Base-by-base conservation (phyloP, 2,113 vertebrate genomes). In the Dipodomys spectabilis region DNA sequence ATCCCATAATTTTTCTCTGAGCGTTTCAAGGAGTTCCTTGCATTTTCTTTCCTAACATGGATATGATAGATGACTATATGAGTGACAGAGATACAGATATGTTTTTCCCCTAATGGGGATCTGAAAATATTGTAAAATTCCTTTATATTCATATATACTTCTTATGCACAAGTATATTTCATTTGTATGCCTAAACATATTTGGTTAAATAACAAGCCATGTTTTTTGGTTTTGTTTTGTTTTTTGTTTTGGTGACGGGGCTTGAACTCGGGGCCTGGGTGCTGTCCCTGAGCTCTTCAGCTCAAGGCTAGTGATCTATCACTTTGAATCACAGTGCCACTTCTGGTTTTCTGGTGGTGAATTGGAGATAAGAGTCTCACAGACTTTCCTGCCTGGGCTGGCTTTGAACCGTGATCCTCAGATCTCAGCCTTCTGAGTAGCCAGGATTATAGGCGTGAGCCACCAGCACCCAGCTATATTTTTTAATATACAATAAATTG, bases 1-100 rank as follows among this genome's bases (percentile, higher is more conserved):
- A 96, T 96, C 83, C 88, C 82, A 95, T 98, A 98, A 96, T 98
- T 97, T 97, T 96, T 97, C 86, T 97, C 96, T 97, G 39, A 97
- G 94, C 90, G 75, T 98, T 97, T 97, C 96, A 96, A 93, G 79
- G 96, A 97, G 96, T 97, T 97, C 75, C 96, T 97, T 98, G 97
- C 97, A 96, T 96, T 96, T 79, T 82, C 49, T 96, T 95, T 90
- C 23, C 64, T 92, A 73, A 49, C 30, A 73, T 49, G 75, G 57
- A 83, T 79, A 94, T 57, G 67, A 25, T 62, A 8, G 32, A 30
- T 90, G 45, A 45, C 44, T 57, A 35, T 32, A 35, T 64, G 80
- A 27, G 82, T 32, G 27, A 65, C 64, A 80, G 53, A 89, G 6
- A 49, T 32, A 78, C 1, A 71, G 57, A 77, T 88, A 78, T 95